Evolutionary conservation across 2,113 vertebrate species (phyloP).

Genomic region (Tragelaphus buxtoni): DNA sequence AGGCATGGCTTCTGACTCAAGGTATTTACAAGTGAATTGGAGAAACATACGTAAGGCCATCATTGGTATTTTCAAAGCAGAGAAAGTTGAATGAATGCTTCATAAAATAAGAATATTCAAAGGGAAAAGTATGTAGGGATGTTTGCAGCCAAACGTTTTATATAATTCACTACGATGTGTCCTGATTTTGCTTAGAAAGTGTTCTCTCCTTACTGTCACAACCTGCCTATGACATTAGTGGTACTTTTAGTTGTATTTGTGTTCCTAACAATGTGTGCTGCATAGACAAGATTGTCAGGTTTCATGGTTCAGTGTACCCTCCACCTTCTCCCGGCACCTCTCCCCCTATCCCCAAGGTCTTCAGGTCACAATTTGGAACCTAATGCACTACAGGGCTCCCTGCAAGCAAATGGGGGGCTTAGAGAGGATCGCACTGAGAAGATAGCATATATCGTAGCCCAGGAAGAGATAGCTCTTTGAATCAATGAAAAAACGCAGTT

Average conservation of each 20-base stretch:
- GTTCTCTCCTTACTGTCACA: background rate
- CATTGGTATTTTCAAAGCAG: background rate
- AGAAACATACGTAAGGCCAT: background rate
- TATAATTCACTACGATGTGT: background rate
- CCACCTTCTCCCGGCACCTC: background rate
- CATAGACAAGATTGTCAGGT: background rate
- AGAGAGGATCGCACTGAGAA: background rate
- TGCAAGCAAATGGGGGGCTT: background rate
- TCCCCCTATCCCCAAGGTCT: background rate
- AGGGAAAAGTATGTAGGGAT: background rate
- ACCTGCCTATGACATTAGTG: background rate
- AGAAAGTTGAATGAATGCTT: background rate
- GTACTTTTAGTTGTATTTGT: background rate
- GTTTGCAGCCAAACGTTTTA: background rate
- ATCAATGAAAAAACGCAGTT: background rate
- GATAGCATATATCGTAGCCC: background rate
- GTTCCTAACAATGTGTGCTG: background rate
- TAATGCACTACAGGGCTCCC: background rate
- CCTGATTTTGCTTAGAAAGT: background rate
- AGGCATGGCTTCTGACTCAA: background rate
- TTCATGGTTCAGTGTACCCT: background rate
- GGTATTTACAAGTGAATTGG: background rate
- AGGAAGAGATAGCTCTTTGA: background rate
- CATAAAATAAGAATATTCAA: background rate
- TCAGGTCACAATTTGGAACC: background rate